phyloP scores from a whole-genome alignment of 2,113 vertebrate species.

The Miniopterus natalensis region DNA sequence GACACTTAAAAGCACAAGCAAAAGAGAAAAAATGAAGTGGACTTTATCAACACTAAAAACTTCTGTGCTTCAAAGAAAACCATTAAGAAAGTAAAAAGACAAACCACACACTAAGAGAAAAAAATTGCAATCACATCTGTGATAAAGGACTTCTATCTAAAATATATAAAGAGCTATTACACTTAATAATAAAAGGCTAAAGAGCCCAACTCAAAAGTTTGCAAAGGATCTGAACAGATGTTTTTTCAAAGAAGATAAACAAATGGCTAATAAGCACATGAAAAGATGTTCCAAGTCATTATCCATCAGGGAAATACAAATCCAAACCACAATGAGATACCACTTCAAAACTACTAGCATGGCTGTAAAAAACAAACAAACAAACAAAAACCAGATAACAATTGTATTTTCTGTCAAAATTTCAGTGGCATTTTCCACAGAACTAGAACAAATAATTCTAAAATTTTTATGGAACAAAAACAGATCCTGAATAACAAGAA shows the following conservation, averaged over 20 bases:
- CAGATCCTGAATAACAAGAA: background rate
- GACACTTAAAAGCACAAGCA: background rate
- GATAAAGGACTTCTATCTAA: background rate
- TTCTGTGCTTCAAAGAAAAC: background rate
- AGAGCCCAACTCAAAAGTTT: background rate
- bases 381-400: background rate
- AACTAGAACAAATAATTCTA: background rate
- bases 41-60: background rate
- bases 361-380: background rate
- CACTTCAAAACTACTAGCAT: background rate
- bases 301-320: background rate
- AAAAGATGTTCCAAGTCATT: background rate
- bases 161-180: background rate
- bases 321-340: background rate
- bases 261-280: background rate
- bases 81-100: background rate
- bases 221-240: background rate
- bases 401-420: background rate
- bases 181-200: constrained; percentile 2
- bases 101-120: background rate
- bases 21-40: background rate
- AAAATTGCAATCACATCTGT: constrained; percentile 12
- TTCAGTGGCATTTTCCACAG: background rate
- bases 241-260: background rate
- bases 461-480: background rate